Evolutionary conservation across 2,113 vertebrate genomes (phyloP).

Genomic region (Zingel zingel): DNA sequence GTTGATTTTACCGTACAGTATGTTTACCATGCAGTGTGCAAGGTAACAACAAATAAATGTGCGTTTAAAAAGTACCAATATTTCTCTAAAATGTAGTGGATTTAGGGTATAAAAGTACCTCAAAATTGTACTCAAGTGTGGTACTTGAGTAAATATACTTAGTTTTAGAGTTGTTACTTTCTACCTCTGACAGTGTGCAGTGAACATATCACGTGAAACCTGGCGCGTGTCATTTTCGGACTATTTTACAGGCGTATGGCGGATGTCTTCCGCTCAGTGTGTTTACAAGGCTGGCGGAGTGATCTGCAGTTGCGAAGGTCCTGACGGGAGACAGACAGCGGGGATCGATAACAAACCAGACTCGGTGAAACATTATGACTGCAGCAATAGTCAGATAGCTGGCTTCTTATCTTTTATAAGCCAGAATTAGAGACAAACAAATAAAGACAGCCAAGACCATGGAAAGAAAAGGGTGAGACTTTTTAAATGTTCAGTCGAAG

Average conservation of each 20-base stretch:
- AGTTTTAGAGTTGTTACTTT: not conserved
- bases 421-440: not conserved
- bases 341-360: conserved; percentile 67
- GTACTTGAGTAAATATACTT: not conserved
- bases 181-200: not conserved
- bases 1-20: too few relatives aligned
- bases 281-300: conserved; percentile 66
- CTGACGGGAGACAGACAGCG: conserved; percentile 46
- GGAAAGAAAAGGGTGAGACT: conserved; percentile 94
- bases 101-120: not conserved
- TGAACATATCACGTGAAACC: not conserved
- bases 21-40: not conserved
- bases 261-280: conserved; percentile 55
- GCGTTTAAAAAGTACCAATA: not conserved
- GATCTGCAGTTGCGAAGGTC: conserved; percentile 67
- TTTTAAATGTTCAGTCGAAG: conserved; percentile 42
- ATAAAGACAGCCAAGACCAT: conserved; percentile 77
- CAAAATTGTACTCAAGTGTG: not conserved
- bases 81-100: not conserved
- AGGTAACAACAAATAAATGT: not conserved
- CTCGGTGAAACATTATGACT: conserved; percentile 51
- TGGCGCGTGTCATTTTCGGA: conserved; percentile 29
- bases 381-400: conserved; percentile 26
- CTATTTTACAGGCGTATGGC: conserved; percentile 64
- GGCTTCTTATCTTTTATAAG: not conserved